These are phyloP conservation scores for Tenthredo livida DNA, from an alignment of 2,888 invertebrate species.

Conservation along the genomic window DNA sequence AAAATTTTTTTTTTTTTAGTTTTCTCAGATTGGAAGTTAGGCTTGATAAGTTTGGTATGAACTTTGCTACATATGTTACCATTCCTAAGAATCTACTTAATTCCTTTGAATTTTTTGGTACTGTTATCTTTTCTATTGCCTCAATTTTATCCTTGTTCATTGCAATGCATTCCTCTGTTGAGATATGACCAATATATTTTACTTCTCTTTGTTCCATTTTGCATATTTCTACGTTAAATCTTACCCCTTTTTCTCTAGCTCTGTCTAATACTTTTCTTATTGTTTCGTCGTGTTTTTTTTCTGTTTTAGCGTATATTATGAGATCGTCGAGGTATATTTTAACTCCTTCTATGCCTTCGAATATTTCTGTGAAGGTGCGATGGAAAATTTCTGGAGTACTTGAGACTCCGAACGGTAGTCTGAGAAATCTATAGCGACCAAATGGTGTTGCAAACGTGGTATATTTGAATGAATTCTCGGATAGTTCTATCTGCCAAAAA, in stretches of 20 bases:
- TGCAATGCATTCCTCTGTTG: slow-evolving; percentile 59
- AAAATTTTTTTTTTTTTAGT: slow-evolving; percentile 62
- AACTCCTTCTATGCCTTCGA: slow-evolving; percentile 61
- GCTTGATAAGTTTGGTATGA: slow-evolving; percentile 64
- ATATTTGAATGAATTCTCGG: slow-evolving; percentile 41
- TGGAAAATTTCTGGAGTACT: slow-evolving; percentile 64
- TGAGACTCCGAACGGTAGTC: slow-evolving; percentile 64
- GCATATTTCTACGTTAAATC: slow-evolving; percentile 62
- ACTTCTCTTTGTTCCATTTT: slow-evolving; percentile 60
- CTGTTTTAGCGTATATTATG: slow-evolving; percentile 60
- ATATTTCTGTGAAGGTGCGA: slow-evolving; percentile 60
- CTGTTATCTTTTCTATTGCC: slow-evolving; percentile 61
- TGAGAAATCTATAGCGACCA: slow-evolving; percentile 56
- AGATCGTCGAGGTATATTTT: slow-evolving; percentile 65
- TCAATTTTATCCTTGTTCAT: slow-evolving; percentile 60
- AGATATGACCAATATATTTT: slow-evolving; percentile 64
- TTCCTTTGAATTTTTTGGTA: slow-evolving; percentile 60
- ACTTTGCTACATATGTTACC: slow-evolving; percentile 64
- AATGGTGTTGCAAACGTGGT: slow-evolving; percentile 58
- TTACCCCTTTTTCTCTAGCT: slow-evolving; percentile 58
- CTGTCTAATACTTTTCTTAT: slow-evolving; percentile 58
- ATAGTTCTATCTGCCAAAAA: slow-evolving; percentile 57
- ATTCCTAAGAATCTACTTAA: slow-evolving; percentile 65
- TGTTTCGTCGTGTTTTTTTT: slow-evolving; percentile 61
- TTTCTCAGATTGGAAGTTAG: slow-evolving; percentile 57